Conservation (phyloP, 2,888 invertebrate genomes). For the Oscheius onirici region DNA sequence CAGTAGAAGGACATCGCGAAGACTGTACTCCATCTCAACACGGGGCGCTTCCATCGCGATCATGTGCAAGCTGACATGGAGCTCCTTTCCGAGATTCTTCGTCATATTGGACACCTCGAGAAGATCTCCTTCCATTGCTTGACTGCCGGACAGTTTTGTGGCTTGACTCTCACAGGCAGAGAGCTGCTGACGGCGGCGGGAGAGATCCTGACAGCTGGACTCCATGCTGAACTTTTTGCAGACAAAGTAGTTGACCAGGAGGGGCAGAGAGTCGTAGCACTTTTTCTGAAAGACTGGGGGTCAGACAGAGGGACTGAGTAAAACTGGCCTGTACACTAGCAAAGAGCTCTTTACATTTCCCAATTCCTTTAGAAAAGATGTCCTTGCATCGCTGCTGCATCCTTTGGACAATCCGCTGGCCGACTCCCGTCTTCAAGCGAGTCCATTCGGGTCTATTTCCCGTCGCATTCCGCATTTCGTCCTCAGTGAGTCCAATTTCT, state of each 20-base stretch:
- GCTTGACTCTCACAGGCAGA: slow-evolving; percentile 37
- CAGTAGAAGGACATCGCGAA: slow-evolving; percentile 58
- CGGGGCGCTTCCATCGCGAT: slow-evolving; percentile 58
- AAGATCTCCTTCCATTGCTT: slow-evolving; percentile 43
- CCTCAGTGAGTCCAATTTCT: slow-evolving; percentile 16
- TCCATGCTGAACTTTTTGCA: slow-evolving; percentile 51
- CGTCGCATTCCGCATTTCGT: slow-evolving; percentile 28
- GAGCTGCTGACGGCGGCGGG: slow-evolving; percentile 38
- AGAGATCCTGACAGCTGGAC: slow-evolving; percentile 47
- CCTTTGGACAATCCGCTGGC: slow-evolving; percentile 46
- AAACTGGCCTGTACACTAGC: slow-evolving; percentile 26
- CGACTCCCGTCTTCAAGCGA: slow-evolving; percentile 34
- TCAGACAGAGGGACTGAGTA: background rate
- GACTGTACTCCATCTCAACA: slow-evolving; percentile 53
- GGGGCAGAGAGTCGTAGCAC: slow-evolving; percentile 40
- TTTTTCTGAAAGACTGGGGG: slow-evolving; percentile 42
- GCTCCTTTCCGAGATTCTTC: slow-evolving; percentile 53
- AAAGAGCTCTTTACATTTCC: slow-evolving; percentile 48
- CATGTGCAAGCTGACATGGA: slow-evolving; percentile 61
- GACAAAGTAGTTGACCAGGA: slow-evolving; percentile 37
- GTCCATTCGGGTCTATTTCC: slow-evolving; percentile 26
- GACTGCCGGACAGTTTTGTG: slow-evolving; percentile 34
- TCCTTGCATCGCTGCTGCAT: slow-evolving; percentile 60
- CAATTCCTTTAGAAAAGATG: slow-evolving; percentile 57
- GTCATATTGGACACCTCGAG: slow-evolving; percentile 52